Percentiles rank a stretch among this genome's conserved stretches.
Conservation (phyloP, 1,140 invertebrate genomes). For the Drosophila albomicans region DNA sequence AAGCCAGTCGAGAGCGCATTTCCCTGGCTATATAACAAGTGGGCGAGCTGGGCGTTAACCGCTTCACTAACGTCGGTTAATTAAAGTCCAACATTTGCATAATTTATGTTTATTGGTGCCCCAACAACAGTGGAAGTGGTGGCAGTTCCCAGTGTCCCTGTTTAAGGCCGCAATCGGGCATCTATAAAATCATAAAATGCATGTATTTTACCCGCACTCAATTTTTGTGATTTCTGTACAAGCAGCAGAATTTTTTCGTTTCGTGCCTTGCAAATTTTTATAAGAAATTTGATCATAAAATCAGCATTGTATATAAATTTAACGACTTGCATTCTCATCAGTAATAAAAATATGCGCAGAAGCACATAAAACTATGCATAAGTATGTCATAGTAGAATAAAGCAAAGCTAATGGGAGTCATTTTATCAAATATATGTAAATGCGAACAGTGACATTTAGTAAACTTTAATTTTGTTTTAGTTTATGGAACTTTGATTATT, state of each 20-base stretch:
- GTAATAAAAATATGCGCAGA: conserved; percentile 65
- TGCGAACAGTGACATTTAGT: background rate
- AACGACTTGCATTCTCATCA: conserved; percentile 64
- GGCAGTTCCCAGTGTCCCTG: background rate
- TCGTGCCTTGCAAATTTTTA: conserved; percentile 13
- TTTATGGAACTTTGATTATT: too few species aligned
- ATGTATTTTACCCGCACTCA: conserved; percentile 42
- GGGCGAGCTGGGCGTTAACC: conserved; percentile 41
- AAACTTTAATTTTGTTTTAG: background rate
- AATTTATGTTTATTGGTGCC: conserved; percentile 76
- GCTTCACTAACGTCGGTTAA: conserved; percentile 60
- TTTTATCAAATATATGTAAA: background rate
- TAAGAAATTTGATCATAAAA: conserved; percentile 48
- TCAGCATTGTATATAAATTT: conserved; percentile 59
- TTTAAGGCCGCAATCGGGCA: conserved; percentile 18
- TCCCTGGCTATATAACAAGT: conserved; percentile 39
- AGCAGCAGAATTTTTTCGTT: conserved; percentile 49
- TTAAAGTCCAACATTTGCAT: conserved; percentile 78
- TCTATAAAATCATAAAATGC: conserved; percentile 68
- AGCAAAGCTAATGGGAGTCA: background rate
- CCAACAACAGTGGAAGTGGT: background rate
- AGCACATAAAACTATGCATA: conserved; percentile 50
- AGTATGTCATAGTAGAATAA: background rate
- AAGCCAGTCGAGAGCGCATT: conserved; percentile 50
- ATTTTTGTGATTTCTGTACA: conserved; percentile 4